These are phyloP conservation scores for Denticeps clupeoides DNA, from an alignment of 2,797 vertebrate species.

Conservation along the genomic window DNA sequence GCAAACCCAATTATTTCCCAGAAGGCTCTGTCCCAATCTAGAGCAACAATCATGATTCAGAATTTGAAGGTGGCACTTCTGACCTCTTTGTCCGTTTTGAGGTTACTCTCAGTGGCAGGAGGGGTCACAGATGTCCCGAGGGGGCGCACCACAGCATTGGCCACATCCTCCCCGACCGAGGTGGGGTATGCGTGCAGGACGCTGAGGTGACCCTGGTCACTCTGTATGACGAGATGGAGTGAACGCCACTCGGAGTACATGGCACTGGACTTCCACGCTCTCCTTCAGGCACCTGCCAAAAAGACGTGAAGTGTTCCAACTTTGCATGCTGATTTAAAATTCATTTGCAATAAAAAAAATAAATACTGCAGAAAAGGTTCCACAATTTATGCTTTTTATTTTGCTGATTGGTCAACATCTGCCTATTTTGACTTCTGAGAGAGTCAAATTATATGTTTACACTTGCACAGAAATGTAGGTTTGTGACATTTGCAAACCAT, in stretches of 20 bases:
- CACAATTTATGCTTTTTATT: no score
- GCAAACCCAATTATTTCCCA: not conserved
- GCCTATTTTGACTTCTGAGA: no score
- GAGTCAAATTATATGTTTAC: no score
- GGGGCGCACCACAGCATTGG: conserved; percentile 84
- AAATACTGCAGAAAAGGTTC: no score
- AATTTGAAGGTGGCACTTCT: conserved; percentile 49
- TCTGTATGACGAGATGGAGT: conserved; percentile 86
- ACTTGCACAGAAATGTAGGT: no score
- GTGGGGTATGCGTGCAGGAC: conserved; percentile 88
- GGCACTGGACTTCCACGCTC: conserved; percentile 50
- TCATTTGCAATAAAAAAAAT: no score
- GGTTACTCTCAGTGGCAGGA: conserved; percentile 74
- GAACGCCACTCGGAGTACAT: conserved; percentile 98
- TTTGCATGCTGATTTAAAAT: no score
- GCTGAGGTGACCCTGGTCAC: conserved; percentile 88
- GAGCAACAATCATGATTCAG: not conserved
- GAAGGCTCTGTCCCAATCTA: no score
- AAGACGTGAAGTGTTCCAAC: no score
- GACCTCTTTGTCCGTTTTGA: conserved; percentile 93
- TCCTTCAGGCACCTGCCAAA: conserved; percentile 54
- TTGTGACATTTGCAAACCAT: no score
- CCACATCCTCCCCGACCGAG: conserved; percentile 82
- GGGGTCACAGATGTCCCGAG: conserved; percentile 76
- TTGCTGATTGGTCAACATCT: no score